Conservation (phyloP, 1,140 invertebrate species). For the Drosophila suzukii region DNA sequence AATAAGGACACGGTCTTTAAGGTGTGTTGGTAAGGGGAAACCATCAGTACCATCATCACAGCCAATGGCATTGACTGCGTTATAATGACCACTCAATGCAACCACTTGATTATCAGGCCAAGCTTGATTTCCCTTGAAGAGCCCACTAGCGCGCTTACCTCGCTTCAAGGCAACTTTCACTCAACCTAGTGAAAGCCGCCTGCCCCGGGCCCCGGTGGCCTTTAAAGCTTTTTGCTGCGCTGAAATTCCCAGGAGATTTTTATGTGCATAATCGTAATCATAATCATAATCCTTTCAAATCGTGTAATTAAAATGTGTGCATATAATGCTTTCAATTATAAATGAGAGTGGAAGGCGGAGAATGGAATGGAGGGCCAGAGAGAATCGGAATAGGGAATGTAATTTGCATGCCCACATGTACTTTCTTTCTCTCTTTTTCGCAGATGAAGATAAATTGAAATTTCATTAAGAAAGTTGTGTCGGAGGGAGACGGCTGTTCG, state of each 20-base stretch:
- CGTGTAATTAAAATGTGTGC: slow-evolving; percentile 78
- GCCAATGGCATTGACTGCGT: slow-evolving; percentile 10
- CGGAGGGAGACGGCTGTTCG: slow-evolving; percentile 16
- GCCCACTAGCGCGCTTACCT: slow-evolving; percentile 10
- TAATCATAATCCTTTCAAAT: slow-evolving; percentile 63
- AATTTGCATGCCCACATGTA: slow-evolving; percentile 59
- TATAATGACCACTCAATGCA: slow-evolving; percentile 35
- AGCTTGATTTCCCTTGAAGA: slow-evolving; percentile 51
- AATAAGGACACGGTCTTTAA: background rate
- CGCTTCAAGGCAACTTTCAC: slow-evolving; percentile 61
- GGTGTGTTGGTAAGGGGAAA: background rate
- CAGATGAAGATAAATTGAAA: slow-evolving; percentile 72
- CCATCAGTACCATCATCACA: background rate
- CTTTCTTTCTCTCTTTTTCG: slow-evolving; percentile 10
- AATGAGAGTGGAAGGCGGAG: slow-evolving; percentile 33
- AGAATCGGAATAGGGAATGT: slow-evolving; percentile 49
- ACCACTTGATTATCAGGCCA: slow-evolving; percentile 52
- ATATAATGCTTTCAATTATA: slow-evolving; percentile 72
- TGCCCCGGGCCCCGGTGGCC: slow-evolving; percentile 35
- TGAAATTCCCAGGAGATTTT: slow-evolving; percentile 33
- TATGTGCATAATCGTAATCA: slow-evolving; percentile 45
- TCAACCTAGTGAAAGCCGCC: slow-evolving; percentile 39
- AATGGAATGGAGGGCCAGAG: slow-evolving; percentile 21
- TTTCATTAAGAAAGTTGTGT: slow-evolving; percentile 79
- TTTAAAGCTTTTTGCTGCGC: slow-evolving; percentile 36